phyloP scores from a whole-genome alignment of 2,113 vertebrate species.

The Chionis minor region DNA sequence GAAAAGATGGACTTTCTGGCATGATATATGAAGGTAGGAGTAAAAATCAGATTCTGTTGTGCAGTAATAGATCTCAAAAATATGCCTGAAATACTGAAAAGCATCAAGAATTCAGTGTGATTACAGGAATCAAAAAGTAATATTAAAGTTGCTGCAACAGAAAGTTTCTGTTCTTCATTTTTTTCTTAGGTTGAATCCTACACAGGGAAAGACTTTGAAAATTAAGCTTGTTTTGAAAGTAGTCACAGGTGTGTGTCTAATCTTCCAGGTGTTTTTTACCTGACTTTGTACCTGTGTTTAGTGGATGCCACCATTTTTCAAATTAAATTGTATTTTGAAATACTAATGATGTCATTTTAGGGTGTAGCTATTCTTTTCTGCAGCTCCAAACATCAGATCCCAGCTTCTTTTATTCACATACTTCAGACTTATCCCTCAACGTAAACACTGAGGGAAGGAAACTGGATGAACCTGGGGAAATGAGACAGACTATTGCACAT shows the following conservation, averaged over 20 bases:
- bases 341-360: not conserved
- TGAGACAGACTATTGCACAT: not conserved
- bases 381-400: not conserved
- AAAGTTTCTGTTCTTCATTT: not conserved
- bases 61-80: not conserved
- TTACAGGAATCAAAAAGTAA: not conserved
- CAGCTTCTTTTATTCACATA: fast-evolving
- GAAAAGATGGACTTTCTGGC: not conserved
- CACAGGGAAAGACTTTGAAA: not conserved
- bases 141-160: not conserved
- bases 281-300: not conserved
- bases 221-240: not conserved
- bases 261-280: not conserved
- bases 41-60: not conserved
- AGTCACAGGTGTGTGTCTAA: not conserved
- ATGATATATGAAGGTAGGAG: not conserved
- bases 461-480: not conserved
- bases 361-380: not conserved
- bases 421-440: not conserved
- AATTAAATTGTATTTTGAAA: not conserved
- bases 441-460: not conserved
- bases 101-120: not conserved
- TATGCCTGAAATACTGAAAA: not conserved
- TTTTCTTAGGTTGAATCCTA: not conserved
- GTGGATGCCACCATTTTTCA: not conserved